These are phyloP conservation scores for Cercocebus atys DNA, from an alignment of 2,113 vertebrate species.

Conservation along the genomic window DNA sequence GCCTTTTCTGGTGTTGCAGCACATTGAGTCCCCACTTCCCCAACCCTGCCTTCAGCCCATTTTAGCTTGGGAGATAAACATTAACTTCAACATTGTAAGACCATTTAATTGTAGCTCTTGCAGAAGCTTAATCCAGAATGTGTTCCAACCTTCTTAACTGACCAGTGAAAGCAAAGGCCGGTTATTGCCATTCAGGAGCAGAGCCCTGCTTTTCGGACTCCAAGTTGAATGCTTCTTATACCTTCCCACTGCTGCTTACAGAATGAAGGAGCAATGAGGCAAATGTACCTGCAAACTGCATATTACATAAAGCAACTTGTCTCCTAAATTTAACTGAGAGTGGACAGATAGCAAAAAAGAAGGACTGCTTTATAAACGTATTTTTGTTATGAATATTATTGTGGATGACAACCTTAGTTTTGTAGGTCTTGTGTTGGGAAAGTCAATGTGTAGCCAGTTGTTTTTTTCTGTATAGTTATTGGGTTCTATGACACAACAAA, in stretches of 20 bases:
- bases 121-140: not conserved
- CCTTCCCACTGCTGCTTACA: not conserved
- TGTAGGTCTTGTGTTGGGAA: not conserved
- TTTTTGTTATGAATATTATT: not conserved
- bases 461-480: not conserved
- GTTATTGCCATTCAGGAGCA: not conserved
- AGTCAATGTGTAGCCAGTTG: not conserved
- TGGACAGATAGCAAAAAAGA: not conserved
- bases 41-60: not conserved
- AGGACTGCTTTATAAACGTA: not conserved
- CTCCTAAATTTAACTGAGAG: not conserved
- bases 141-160: not conserved
- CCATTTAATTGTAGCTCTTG: not conserved
- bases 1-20: not conserved
- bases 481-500: not conserved
- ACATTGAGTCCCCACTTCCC: not conserved
- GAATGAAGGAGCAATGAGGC: not conserved
- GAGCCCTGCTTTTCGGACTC: not conserved
- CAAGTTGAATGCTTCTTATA: not conserved
- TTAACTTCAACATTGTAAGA: not conserved
- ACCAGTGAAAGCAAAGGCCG: not conserved
- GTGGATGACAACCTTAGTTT: not conserved
- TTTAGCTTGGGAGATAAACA: not conserved
- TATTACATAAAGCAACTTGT: not conserved
- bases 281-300: not conserved